Conservation (phyloP, 2,797 vertebrate genomes). For the Acipenser ruthenus region DNA sequence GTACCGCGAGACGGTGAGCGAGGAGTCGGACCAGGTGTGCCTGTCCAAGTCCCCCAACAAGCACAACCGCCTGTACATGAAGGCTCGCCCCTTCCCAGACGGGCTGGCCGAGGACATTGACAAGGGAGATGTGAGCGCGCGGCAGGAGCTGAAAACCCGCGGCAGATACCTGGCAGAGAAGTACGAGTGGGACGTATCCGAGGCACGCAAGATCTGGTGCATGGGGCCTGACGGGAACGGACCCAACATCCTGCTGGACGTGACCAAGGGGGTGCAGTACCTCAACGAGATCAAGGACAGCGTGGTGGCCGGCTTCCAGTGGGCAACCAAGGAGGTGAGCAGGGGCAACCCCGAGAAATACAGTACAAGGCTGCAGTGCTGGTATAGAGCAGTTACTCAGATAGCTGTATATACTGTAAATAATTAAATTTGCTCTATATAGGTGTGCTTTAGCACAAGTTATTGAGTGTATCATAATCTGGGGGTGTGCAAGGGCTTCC, state of each 20-base stretch:
- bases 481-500: too few species aligned
- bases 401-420: too few species aligned
- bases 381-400: too few species aligned
- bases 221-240: conserved; percentile 30
- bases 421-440: too few species aligned
- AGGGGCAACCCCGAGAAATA: neutral
- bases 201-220: conserved; percentile 35
- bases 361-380: too few species aligned
- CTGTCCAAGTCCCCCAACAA: conserved; percentile 33
- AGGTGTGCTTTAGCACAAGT: too few species aligned
- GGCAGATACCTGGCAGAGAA: conserved; percentile 32
- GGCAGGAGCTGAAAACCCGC: conserved; percentile 29
- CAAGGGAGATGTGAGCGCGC: conserved; percentile 21
- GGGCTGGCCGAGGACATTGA: conserved; percentile 26
- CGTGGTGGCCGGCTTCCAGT: conserved; percentile 36
- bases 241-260: conserved; percentile 28
- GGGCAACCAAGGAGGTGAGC: conserved; percentile 35
- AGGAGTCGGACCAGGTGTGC: conserved; percentile 31
- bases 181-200: conserved; percentile 31
- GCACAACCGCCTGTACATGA: conserved; percentile 15
- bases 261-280: conserved; percentile 38
- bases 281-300: conserved; percentile 37
- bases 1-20: conserved; percentile 30
- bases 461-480: too few species aligned
- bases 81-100: conserved; percentile 33